Evolutionary conservation across 2,113 vertebrate species (phyloP).

Genomic region (Crotalus viridis): DNA sequence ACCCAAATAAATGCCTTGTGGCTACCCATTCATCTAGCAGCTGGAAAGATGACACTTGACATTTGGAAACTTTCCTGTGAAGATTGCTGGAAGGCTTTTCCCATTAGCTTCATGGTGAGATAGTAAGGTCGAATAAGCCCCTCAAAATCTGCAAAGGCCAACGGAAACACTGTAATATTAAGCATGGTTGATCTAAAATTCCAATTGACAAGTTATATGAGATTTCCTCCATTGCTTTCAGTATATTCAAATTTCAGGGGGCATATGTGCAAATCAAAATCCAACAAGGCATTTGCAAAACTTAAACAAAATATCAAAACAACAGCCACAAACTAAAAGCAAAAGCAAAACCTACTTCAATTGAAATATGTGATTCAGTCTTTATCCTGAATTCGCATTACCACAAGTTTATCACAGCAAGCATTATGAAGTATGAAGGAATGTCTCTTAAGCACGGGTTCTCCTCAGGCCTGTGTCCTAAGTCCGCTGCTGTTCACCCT

Average conservation of each 20-base stretch:
- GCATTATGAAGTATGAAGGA: background rate
- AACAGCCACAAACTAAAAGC: background rate
- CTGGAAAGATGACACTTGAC: conserved; percentile 81
- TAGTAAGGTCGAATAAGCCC: conserved; percentile 77
- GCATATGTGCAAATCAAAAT: conserved; percentile 10
- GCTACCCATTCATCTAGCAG: conserved; percentile 81
- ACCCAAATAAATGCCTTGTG: conserved; percentile 76
- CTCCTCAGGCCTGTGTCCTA: background rate
- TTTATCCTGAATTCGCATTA: background rate
- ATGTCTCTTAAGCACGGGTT: background rate
- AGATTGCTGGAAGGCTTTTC: conserved; percentile 77
- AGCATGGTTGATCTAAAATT: conserved; percentile 69
- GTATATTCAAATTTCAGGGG: conserved; percentile 36
- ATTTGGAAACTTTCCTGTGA: conserved; percentile 77
- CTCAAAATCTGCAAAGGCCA: conserved; percentile 77
- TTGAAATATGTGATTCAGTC: background rate
- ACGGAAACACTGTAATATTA: conserved; percentile 65
- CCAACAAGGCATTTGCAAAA: conserved; percentile 8
- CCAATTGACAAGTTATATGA: conserved; percentile 67
- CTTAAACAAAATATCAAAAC: background rate
- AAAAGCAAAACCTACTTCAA: background rate
- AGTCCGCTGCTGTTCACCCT: background rate
- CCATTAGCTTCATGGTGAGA: conserved; percentile 80
- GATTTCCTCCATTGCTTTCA: conserved; percentile 54
- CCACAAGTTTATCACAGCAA: background rate